phyloP scores from a whole-genome alignment of 1,140 invertebrate species.

The Panagrolaimus sp. region DNA sequence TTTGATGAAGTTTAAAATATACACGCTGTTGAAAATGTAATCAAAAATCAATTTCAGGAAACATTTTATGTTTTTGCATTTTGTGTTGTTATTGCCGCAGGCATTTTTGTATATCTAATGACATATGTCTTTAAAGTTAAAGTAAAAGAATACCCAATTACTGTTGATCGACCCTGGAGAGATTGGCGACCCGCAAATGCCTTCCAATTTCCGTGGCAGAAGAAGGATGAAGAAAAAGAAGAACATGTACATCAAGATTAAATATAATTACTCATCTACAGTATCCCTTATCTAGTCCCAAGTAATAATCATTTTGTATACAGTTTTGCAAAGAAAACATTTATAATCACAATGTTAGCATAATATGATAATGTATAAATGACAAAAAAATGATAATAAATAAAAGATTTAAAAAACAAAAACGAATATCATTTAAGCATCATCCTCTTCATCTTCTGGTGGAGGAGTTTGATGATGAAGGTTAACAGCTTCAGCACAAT shows the following conservation, averaged over 20 bases:
- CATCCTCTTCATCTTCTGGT: neutral
- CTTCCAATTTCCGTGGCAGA: slow-evolving; percentile 39
- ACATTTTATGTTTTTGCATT: slow-evolving; percentile 47
- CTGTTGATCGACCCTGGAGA: slow-evolving; percentile 40
- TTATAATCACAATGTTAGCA: neutral
- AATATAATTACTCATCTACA: neutral
- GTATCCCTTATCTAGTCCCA: slow-evolving; percentile 1
- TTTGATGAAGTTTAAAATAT: slow-evolving; percentile 41
- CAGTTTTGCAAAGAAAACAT: neutral
- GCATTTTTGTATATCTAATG: slow-evolving; percentile 39
- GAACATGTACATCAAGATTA: slow-evolving; percentile 6
- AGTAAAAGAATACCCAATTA: slow-evolving; percentile 33
- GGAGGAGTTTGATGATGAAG: slow-evolving; percentile 5
- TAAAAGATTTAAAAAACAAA: no score
- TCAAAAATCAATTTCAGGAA: slow-evolving; percentile 30
- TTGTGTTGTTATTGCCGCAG: slow-evolving; percentile 29
- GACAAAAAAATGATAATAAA: neutral
- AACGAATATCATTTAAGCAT: no score
- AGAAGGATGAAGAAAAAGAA: neutral
- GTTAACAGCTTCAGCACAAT: slow-evolving; percentile 70
- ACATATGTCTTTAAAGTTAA: slow-evolving; percentile 33
- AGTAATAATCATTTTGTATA: no score
- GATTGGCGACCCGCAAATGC: slow-evolving; percentile 45
- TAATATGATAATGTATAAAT: slow-evolving; percentile 8
- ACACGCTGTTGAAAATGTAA: no score